These are phyloP conservation scores for Acinonyx jubatus DNA, from an alignment of 2,113 vertebrate genomes.

Conservation along the genomic window DNA sequence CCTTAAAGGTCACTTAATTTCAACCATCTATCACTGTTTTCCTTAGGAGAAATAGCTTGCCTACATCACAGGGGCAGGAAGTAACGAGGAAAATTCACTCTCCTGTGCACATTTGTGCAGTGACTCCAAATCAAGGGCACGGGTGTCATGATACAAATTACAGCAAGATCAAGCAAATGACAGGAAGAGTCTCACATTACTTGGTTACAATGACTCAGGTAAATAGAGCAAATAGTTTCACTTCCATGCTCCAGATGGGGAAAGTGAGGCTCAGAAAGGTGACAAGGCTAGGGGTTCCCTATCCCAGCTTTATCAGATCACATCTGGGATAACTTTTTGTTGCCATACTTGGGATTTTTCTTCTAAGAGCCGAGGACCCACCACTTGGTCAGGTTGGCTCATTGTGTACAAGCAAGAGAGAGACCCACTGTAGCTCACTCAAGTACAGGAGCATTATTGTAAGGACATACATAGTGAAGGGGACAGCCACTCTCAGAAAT, in stretches of 20 bases:
- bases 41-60: not conserved
- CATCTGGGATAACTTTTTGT: not conserved
- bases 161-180: too few species aligned
- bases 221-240: not conserved
- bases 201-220: not conserved
- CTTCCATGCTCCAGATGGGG: not conserved
- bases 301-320: not conserved
- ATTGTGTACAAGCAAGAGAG: not conserved
- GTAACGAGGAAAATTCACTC: not conserved
- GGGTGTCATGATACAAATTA: not conserved
- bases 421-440: not conserved
- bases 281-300: not conserved
- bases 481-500: not conserved
- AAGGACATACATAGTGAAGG: fast-evolving
- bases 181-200: not conserved
- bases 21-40: not conserved
- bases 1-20: not conserved
- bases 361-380: not conserved
- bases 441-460: too few species aligned
- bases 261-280: not conserved
- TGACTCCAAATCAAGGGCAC: not conserved
- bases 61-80: not conserved
- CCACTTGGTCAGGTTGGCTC: not conserved
- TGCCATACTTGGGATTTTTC: not conserved
- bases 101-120: not conserved